Conservation (phyloP, 2,113 vertebrate genomes). For the Channa maculata region DNA sequence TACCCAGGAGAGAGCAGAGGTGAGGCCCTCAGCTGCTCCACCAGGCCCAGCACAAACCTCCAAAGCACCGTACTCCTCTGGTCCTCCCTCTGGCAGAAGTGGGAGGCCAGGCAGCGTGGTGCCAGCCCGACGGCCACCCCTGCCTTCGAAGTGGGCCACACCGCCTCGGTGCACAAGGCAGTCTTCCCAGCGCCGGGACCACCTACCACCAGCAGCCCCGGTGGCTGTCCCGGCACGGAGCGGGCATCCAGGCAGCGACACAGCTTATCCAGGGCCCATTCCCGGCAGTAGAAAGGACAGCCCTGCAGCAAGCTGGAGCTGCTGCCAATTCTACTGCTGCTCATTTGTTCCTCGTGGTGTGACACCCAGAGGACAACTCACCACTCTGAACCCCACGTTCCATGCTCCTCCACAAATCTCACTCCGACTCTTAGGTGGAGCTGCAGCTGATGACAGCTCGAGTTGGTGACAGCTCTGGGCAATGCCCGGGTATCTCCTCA, state of each 20-base stretch:
- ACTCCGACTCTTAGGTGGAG: not conserved
- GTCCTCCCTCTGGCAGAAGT: constrained; percentile 85
- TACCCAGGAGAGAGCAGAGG: constrained; percentile 76
- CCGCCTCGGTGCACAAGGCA: constrained; percentile 79
- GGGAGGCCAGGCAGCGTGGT: constrained; percentile 80
- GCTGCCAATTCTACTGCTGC: constrained; percentile 50
- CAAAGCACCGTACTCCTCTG: constrained; percentile 73
- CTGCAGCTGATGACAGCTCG: constrained; percentile 25
- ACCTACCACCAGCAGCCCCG: constrained; percentile 82
- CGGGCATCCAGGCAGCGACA: constrained; percentile 78
- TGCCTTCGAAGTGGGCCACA: constrained; percentile 81
- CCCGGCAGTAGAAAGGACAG: constrained; percentile 84
- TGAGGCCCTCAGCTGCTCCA: constrained; percentile 80
- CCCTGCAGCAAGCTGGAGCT: constrained; percentile 79
- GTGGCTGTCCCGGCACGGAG: constrained; percentile 34
- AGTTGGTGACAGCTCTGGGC: constrained; percentile 12
- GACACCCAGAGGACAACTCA: constrained; percentile 30
- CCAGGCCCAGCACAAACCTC: constrained; percentile 83
- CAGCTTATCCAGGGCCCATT: constrained; percentile 87
- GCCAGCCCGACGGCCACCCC: constrained; percentile 71
- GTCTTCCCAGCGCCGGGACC: constrained; percentile 86
- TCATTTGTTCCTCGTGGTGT: constrained; percentile 68
- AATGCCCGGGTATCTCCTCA: constrained; percentile 27
- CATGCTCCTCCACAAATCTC: constrained; percentile 56
- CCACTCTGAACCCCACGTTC: constrained; percentile 38